Evolutionary conservation across 1,140 invertebrate genomes (phyloP).

Genomic region (Drosophila burlai): DNA sequence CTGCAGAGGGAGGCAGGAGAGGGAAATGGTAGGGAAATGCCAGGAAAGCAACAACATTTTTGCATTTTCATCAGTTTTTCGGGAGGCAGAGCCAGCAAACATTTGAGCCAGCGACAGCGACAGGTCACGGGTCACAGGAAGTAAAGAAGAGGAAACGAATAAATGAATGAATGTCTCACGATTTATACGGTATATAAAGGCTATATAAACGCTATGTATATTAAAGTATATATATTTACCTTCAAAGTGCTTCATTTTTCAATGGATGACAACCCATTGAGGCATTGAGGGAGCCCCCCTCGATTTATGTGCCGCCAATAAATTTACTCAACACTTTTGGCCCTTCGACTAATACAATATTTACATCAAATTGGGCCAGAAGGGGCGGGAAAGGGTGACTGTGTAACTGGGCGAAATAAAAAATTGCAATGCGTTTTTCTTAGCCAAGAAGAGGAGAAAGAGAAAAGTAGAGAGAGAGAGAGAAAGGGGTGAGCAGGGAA

Average conservation of each 20-base stretch:
- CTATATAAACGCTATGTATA: neutral
- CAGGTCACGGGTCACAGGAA: conserved; percentile 21
- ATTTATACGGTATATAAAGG: conserved; percentile 13
- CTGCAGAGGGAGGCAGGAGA: neutral
- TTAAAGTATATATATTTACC: conserved; percentile 38
- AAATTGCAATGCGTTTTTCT: conserved; percentile 71
- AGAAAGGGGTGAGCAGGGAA: neutral
- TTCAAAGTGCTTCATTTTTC: conserved; percentile 62
- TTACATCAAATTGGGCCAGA: conserved; percentile 67
- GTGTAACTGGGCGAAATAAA: conserved; percentile 35
- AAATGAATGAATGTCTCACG: conserved; percentile 13
- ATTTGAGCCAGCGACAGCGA: conserved; percentile 26
- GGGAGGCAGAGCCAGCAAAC: conserved; percentile 1
- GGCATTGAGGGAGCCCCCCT: conserved; percentile 26
- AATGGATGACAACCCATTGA: conserved; percentile 22
- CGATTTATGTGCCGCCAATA: conserved; percentile 81
- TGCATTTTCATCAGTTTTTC: conserved; percentile 55
- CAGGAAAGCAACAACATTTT: conserved; percentile 44
- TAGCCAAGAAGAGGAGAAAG: conserved; percentile 13
- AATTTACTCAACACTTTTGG: conserved; percentile 79
- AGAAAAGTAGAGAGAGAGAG: neutral
- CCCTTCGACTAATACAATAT: conserved; percentile 76
- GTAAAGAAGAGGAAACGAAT: conserved; percentile 3
- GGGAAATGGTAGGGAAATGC: neutral
- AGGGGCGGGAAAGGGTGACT: neutral